Evolutionary conservation across 2,113 vertebrate species (phyloP), one percentile per base, ranked within the genome.

Genomic region (Mormyrus iriodes): DNA sequence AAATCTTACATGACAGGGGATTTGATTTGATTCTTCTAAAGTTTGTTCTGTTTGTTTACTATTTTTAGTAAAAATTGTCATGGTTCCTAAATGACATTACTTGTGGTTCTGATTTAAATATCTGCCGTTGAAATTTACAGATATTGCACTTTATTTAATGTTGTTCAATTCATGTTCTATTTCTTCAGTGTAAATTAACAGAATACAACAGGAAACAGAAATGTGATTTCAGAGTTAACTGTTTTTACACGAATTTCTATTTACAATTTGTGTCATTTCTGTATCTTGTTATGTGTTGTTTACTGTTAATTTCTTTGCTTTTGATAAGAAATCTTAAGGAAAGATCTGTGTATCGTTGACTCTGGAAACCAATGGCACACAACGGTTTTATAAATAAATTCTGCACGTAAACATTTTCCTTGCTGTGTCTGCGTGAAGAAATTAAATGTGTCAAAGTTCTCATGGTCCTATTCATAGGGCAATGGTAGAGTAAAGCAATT

Each of bases 141-240:
- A 85, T 85, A 21, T 51, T 85, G 83, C 83, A 85, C 83, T 85
- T 85, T 85, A 85, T 49, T 49, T 85, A 51, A 51, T 31, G 24
- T 85, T 85, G 44, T 85, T 85, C 8, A 27, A 48, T 51, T 85
- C 24, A 49, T 39, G 13, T 79, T 79, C 5, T 42, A 69, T 79
- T 76, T 76, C 69, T 76, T 79, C 31, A 42, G 17, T 42, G 35
- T 79, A 42, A 79, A 42, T 39, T 19, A 39, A 79, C 42, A 85
- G 48, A n/a, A 44, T 48, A 73, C 35, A 85, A 85, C 82, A 24
- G 10, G 13, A 51, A n/a, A n/a, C 12, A 49, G 46, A 24, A 51
- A n/a, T 51, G 7, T 17, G 73, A 19, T 31, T 69, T 69, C 3
- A 31, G n/a, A 69, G 27, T 13, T 69, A 13, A 31, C 61, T 31